Percentiles rank a stretch among this genome's conserved stretches.
Evolutionary conservation across 64 coral and sea anemone species (phyloP).

Genomic region (Actinia equina): DNA sequence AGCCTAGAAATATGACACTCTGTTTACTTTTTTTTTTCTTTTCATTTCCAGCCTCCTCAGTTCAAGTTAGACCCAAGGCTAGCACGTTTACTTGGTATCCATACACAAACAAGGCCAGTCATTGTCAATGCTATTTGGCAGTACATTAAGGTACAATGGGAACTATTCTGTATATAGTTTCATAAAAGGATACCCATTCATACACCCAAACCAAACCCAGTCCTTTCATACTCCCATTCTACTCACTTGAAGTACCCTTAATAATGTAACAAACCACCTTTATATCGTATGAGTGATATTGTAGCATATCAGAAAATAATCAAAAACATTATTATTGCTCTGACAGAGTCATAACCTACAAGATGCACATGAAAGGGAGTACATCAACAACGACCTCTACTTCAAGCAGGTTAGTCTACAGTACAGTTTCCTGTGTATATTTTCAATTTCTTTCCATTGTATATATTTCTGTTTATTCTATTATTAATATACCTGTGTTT

Average conservation of each 20-base stretch:
- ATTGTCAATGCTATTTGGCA: constrained; percentile 99
- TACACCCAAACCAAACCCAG: no score
- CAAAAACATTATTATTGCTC: neutral
- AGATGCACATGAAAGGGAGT: constrained; percentile 96
- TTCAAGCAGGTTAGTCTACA: constrained; percentile 93
- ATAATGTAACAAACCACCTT: no score
- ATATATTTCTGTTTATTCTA: neutral
- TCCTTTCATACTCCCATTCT: no score
- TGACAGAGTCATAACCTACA: constrained; percentile 89
- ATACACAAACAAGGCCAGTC: constrained; percentile 95
- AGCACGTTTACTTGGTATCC: constrained; percentile 90
- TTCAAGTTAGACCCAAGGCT: constrained; percentile 92
- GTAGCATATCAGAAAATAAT: no score
- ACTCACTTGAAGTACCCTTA: no score
- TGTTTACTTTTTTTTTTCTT: no score
- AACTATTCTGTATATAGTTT: no score
- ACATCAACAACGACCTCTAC: constrained; percentile 92
- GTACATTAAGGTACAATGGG: constrained; percentile 78
- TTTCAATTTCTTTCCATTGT: neutral
- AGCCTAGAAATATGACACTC: no score
- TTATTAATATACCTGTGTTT: neutral
- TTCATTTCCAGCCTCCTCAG: constrained; percentile 66
- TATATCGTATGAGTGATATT: no score
- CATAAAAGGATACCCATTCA: no score
- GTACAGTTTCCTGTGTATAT: neutral